Evolutionary conservation across 2,888 invertebrate genomes (phyloP), one percentile per base, ranked within the genome.

Genomic region (Nemotelus nigrinus): DNA sequence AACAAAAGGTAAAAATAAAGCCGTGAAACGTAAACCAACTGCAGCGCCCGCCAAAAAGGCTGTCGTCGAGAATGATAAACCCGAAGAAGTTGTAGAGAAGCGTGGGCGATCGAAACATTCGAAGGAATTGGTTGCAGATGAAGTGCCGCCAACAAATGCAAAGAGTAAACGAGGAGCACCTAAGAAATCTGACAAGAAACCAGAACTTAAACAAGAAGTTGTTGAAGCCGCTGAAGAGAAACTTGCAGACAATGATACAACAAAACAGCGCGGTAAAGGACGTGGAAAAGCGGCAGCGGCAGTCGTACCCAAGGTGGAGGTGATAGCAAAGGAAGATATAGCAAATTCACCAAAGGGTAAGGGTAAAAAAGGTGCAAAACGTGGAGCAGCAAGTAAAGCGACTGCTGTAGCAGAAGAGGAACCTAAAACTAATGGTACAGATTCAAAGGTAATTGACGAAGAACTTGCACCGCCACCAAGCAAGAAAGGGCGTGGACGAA

Each of bases 91-190:
- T 2, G 55, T 55, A 2, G 70, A 53, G 3, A 70, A 70, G 25
- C 70, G 70, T 41, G 68, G 68, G 48, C 48, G 50, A 5, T 53
- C 53, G 2, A 53, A 44, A 10, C 65, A 65, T 5, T 39, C 53
- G 2, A 70, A 70, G 41, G 55, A 50, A 55, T 8, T 25, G 3
- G 43, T 4, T 2, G 2, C 53, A 2, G 45, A 2, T 3, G 70
- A 70, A 8, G 55, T 55, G 2, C 39, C 55, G 10, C 55, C 70
- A 3, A 43, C 8, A 41, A 10, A 8, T 3, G 39, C 70, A 4
- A 70, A 55, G 43, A 55, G 70, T 41, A 70, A 53, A 53, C 70
- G 70, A 3, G 70, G 70, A 2, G 70, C 70, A 2, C 3, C 70
- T 10, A 70, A 55, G 53, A 70, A 70, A 70, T 2, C 70, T 3